Evolutionary conservation across 1,140 invertebrate genomes (phyloP), one percentile per base, ranked within the genome.

Genomic region (Cephus cinctus): DNA sequence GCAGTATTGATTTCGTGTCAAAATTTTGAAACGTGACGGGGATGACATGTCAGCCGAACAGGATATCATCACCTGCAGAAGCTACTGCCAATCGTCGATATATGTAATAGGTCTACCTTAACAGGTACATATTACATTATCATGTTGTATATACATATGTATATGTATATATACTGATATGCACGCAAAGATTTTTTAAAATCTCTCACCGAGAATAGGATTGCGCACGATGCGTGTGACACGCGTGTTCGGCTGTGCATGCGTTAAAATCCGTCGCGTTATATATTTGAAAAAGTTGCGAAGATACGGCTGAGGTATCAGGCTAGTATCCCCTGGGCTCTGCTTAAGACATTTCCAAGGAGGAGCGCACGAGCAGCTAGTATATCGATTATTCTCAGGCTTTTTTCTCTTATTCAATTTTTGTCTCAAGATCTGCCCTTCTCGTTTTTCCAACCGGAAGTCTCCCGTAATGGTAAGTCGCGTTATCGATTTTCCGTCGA

Each of bases 401-500:
- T n/a, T n/a, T n/a, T n/a, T n/a, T n/a, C n/a, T n/a, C n/a, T n/a
- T n/a, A n/a, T n/a, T n/a, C n/a, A n/a, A n/a, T n/a, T n/a, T n/a
- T n/a, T n/a, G n/a, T n/a, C n/a, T n/a, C n/a, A n/a, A n/a, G n/a
- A n/a, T n/a, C n/a, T n/a, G n/a, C n/a, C n/a, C n/a, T n/a, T n/a
- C n/a, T n/a, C n/a, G n/a, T n/a, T n/a, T n/a, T n/a, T n/a, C n/a
- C n/a, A n/a, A n/a, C n/a, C n/a, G n/a, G n/a, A n/a, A n/a, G n/a
- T n/a, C n/a, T n/a, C n/a, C n/a, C n/a, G n/a, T n/a, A n/a, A n/a
- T n/a, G n/a, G n/a, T 46, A 67, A 69, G 59, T 61, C 47, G 57
- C 21, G 39, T 34, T 66, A 75, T 75, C 58, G 74, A 76, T 75
- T 76, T 69, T 59, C 71, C 68, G 74, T 75, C 74, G 73, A 65